These are phyloP conservation scores for Probosciger aterrimus DNA, from an alignment of 2,113 vertebrate species.

Conservation along the genomic window DNA sequence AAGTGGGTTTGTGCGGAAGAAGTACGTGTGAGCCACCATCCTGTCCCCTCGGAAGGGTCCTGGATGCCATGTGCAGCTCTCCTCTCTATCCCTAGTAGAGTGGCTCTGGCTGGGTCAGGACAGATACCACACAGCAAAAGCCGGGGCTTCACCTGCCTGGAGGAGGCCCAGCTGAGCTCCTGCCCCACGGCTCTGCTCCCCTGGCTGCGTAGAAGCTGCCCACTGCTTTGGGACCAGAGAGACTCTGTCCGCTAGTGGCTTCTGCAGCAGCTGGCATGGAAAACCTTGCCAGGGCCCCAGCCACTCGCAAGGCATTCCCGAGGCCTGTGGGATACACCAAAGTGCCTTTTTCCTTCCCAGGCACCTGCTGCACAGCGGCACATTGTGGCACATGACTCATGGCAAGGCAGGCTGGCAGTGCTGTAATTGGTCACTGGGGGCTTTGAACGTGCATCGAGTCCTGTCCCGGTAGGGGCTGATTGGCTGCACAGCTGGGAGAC, in stretches of 20 bases:
- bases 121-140: rapidly evolving
- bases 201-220: not conserved
- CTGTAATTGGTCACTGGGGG: rapidly evolving
- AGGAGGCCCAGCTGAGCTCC: not conserved
- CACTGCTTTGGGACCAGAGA: not conserved
- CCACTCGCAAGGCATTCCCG: not conserved
- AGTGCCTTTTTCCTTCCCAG: constrained; percentile 19
- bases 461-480: no score
- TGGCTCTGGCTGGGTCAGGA: not conserved
- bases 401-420: not conserved
- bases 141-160: not conserved
- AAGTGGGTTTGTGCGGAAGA: not conserved
- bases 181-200: not conserved
- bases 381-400: not conserved
- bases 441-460: not conserved
- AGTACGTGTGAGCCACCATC: not conserved
- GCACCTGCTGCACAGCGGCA: not conserved
- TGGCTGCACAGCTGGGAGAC: not conserved
- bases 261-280: not conserved
- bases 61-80: not conserved
- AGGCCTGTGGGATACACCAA: not conserved
- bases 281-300: not conserved
- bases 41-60: not conserved
- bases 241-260: not conserved
- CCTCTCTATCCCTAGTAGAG: not conserved